Evolutionary conservation across 2,113 vertebrate genomes (phyloP).

Genomic region (Columba livia): DNA sequence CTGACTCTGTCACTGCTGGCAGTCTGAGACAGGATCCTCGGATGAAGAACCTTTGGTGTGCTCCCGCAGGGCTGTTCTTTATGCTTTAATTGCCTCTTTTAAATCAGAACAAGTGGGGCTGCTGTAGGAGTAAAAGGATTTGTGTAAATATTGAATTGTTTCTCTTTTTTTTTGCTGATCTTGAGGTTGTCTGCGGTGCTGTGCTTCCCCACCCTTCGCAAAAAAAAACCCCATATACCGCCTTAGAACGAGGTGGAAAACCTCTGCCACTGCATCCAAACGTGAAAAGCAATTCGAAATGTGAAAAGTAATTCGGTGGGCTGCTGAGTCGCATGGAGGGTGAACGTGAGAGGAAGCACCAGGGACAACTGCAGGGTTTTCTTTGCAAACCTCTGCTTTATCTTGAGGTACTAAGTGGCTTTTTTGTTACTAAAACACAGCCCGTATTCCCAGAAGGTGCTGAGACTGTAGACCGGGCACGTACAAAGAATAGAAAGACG

Average conservation of each 20-base stretch:
- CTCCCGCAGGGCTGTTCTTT: background rate
- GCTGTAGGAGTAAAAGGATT: background rate
- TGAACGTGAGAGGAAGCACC: fast-evolving
- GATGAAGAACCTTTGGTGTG: background rate
- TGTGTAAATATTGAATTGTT: background rate
- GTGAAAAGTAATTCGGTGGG: background rate
- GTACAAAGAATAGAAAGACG: background rate
- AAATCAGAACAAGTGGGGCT: background rate
- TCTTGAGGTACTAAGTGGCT: background rate
- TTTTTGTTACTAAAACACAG: background rate
- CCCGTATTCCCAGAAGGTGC: background rate
- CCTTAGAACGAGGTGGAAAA: background rate
- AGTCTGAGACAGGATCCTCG: background rate
- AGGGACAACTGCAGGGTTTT: background rate
- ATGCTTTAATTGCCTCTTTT: background rate
- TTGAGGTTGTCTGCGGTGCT: background rate
- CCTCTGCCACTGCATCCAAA: background rate
- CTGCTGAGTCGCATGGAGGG: background rate
- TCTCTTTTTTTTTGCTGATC: background rate
- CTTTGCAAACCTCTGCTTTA: background rate
- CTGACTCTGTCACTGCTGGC: background rate
- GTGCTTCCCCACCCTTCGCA: background rate
- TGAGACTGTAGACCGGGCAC: background rate
- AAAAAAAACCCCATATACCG: fast-evolving
- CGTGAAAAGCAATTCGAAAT: background rate